Conservation (phyloP, 2,113 vertebrate genomes). For the Microcebus tavaratra region DNA sequence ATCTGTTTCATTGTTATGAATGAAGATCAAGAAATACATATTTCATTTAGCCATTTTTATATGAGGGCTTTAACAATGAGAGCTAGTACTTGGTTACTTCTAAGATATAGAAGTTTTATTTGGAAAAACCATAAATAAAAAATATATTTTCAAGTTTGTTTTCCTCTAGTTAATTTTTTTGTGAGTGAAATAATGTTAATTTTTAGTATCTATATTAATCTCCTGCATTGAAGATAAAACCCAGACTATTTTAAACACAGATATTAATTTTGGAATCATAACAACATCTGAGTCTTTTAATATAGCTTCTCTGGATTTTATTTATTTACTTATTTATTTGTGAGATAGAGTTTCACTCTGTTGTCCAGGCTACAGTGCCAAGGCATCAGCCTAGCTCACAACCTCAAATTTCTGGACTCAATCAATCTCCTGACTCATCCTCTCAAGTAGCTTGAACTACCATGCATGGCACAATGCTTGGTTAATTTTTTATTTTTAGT, state of each 20-base stretch:
- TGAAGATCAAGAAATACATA: not conserved
- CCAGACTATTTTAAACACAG: not conserved
- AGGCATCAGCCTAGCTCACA: no score
- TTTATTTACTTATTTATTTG: no score
- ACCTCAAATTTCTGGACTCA: no score
- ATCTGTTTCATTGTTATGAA: not conserved
- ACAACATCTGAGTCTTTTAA: not conserved
- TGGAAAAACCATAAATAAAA: not conserved
- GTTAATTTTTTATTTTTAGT: no score
- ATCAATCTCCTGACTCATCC: no score
- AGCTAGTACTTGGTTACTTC: not conserved
- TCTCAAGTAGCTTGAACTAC: no score
- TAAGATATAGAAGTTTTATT: conserved; percentile 1
- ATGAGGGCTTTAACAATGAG: not conserved
- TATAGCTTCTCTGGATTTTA: not conserved
- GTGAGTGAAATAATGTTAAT: not conserved
- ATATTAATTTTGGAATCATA: not conserved
- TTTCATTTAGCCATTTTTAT: not conserved
- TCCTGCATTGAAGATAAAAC: not conserved
- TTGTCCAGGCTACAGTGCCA: no score
- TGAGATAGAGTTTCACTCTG: no score
- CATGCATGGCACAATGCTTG: no score
- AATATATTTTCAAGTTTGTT: not conserved
- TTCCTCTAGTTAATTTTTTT: not conserved
- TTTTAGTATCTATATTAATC: not conserved